phyloP scores from a whole-genome alignment of 2,888 invertebrate species.

The Himalopsyche tibetana region DNA sequence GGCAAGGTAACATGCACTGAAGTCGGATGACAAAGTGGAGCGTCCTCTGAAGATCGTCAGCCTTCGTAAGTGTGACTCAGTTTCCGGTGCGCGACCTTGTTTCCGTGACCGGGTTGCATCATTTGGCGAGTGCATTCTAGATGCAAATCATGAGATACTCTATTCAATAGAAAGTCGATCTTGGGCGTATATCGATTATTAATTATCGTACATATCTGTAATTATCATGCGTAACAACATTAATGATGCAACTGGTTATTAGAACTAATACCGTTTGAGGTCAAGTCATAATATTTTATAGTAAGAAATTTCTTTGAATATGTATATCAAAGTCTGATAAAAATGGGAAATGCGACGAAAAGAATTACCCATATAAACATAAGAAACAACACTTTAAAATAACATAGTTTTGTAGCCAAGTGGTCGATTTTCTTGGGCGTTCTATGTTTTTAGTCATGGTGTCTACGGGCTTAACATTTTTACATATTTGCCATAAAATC shows the following conservation, averaged over 20 bases:
- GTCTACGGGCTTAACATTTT: too few species aligned
- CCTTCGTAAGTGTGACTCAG: slow-evolving; percentile 39
- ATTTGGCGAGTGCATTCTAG: slow-evolving; percentile 30
- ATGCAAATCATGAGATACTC: slow-evolving; percentile 35
- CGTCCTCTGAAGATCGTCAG: slow-evolving; percentile 15
- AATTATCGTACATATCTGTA: neutral
- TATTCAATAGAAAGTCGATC: neutral
- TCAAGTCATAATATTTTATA: neutral
- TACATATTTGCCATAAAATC: too few species aligned
- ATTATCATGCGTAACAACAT: neutral
- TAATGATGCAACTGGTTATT: neutral
- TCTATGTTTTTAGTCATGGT: too few species aligned
- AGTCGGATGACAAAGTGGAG: neutral
- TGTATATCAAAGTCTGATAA: too few species aligned
- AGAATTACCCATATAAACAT: too few species aligned
- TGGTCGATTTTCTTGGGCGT: too few species aligned
- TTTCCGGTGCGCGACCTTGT: slow-evolving; percentile 47
- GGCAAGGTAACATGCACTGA: neutral
- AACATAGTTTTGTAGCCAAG: too few species aligned
- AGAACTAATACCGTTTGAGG: neutral
- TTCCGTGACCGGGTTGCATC: slow-evolving; percentile 54
- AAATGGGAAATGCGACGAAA: too few species aligned
- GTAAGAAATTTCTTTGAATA: too few species aligned
- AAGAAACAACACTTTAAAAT: too few species aligned
- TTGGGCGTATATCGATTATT: neutral